Evolutionary conservation across 2,797 vertebrate genomes (phyloP), one percentile per base, ranked within the genome.

Genomic region (Acipenser ruthenus): DNA sequence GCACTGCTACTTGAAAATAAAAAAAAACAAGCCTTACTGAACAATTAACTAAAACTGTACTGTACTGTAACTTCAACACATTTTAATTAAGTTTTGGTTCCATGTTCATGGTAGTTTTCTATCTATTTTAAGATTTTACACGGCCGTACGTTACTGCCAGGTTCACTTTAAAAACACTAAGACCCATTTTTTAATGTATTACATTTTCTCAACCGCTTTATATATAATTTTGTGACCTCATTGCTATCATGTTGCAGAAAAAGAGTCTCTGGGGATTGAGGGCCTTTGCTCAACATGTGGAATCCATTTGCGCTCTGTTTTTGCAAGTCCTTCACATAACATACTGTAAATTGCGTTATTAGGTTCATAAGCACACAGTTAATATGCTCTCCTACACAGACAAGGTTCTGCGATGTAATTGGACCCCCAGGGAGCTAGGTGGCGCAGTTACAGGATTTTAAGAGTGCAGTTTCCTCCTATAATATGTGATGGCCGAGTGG

Each of bases 281-380:
- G 67, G 65, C 66, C 73, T 75, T 62, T 70, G 74, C 68, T 66
- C 59, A 61, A 74, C 78, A 78, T 79, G 77, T 79, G 78, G 75
- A 73, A 65, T 62, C 63, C 63, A 76, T 79, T 74, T 69, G 58
- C 64, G 58, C 65, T 6, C 60, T 71, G 75, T 72, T 79, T 78
- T 77, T 76, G 75, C 70, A 70, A 77, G 74, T 67, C 65, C 53
- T 74, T 78, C 70, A 72, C 71, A 76, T 76, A 71, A 69, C 72
- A 60, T 73, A 73, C 74, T 75, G 71, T 69, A 73, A 76, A 77
- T 75, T 70, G 67, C 72, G 72, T 73, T 73, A 75, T 77, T 79
- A 68, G 71, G 74, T 78, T 78, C 72, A 75, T 76, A 74, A 76
- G 74, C 69, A 69, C 70, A 73, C 64, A 49, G 23, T 37, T 37